Percentiles rank a stretch among this genome's conserved stretches.
phyloP scores from a whole-genome alignment of 1,140 invertebrate species.

The Metaphire vulgaris region DNA sequence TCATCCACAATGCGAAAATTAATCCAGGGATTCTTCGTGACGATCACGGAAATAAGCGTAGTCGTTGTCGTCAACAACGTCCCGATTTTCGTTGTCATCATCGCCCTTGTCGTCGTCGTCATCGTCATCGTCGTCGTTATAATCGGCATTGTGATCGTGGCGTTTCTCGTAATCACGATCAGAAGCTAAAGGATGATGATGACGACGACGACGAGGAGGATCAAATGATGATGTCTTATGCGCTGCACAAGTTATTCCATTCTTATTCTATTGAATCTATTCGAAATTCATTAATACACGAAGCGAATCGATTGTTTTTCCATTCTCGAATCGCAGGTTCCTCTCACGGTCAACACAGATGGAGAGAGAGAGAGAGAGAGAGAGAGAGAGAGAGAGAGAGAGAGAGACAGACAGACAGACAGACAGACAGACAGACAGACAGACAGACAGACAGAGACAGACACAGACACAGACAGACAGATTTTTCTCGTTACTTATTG shows the following conservation, averaged over 20 bases:
- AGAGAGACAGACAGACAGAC: neutral
- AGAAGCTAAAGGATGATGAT: neutral
- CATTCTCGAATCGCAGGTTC: too few relatives aligned
- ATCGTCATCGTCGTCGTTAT: neutral
- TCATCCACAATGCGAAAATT: too few relatives aligned
- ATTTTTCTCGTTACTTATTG: too few relatives aligned
- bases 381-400: neutral
- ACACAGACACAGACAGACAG: neutral
- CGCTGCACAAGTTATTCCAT: too few relatives aligned
- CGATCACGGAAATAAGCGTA: neutral
- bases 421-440: neutral
- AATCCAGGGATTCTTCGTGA: too few relatives aligned
- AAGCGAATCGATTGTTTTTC: too few relatives aligned
- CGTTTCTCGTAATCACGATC: neutral
- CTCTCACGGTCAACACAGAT: too few relatives aligned
- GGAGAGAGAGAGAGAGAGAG: neutral
- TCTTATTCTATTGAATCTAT: too few relatives aligned
- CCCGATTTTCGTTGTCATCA: neutral
- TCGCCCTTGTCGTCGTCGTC: neutral
- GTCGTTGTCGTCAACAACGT: neutral
- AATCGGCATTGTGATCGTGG: neutral
- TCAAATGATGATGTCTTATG: neutral
- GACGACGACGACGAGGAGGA: neutral
- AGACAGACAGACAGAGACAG: conserved; percentile 1
- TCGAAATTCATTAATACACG: too few relatives aligned